A percentile compares a stretch with the other conserved stretches of the same genome.
Conservation (phyloP, 2,113 vertebrate species). For the Patagioenas fasciata region DNA sequence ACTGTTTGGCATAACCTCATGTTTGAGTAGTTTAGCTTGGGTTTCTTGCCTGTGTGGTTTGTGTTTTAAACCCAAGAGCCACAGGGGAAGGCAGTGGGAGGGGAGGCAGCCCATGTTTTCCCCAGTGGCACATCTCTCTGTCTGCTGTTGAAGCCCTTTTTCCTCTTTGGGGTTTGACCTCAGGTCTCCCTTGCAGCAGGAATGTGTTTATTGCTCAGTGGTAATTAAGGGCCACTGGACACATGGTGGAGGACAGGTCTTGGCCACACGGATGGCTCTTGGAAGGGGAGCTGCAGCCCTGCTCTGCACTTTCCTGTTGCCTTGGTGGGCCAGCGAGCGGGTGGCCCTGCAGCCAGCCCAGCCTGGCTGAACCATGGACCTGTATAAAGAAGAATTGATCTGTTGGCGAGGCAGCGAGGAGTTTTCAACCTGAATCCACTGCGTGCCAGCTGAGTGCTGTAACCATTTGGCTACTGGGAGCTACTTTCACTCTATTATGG, state of each 20-base stretch:
- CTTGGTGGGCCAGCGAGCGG: not conserved
- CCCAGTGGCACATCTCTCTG: fast-evolving
- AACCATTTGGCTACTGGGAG: not conserved
- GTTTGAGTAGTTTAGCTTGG: not conserved
- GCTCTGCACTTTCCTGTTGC: fast-evolving
- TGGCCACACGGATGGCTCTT: not conserved
- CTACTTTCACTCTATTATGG: not conserved
- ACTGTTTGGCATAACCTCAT: not conserved
- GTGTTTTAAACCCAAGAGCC: not conserved
- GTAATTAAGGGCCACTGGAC: not conserved
- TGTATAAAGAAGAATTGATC: not conserved
- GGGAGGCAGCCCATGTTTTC: not conserved
- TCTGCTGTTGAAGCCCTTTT: not conserved
- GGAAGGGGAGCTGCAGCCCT: not conserved
- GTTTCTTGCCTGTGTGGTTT: not conserved
- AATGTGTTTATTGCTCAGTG: not conserved
- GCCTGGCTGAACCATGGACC: fast-evolving
- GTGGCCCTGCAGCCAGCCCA: not conserved
- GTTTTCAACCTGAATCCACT: not conserved
- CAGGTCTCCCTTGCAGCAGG: not conserved
- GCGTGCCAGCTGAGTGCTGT: not conserved
- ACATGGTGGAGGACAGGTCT: not conserved
- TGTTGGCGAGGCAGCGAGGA: not conserved
- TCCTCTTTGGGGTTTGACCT: not conserved
- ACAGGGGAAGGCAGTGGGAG: not conserved